phyloP scores from a whole-genome alignment of 2,113 vertebrate genomes.

The Andinoacara biseriatus region DNA sequence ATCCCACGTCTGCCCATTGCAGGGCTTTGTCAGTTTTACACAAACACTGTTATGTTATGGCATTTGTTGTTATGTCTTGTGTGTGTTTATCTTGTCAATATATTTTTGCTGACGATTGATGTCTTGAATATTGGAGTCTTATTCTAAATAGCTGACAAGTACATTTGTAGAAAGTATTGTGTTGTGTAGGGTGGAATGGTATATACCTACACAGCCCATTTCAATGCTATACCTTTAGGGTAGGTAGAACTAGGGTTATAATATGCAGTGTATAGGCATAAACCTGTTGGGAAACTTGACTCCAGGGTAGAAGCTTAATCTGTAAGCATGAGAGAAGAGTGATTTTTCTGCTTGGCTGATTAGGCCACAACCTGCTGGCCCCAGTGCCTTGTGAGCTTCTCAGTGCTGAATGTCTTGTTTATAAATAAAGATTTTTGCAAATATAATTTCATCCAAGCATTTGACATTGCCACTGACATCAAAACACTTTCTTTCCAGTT shows the following conservation, averaged over 20 bases:
- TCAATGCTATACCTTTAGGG: not conserved
- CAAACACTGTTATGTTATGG: not conserved
- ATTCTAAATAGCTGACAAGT: constrained; percentile 19
- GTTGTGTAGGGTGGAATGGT: not conserved
- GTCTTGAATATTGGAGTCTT: not conserved
- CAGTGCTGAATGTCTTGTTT: constrained; percentile 57
- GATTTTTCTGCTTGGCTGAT: constrained; percentile 65
- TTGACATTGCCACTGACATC: constrained; percentile 65
- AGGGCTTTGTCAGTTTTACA: not conserved
- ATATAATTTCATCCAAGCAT: constrained; percentile 49
- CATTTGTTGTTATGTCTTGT: not conserved
- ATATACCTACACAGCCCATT: not conserved
- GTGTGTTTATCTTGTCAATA: not conserved
- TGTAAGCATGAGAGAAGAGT: constrained; percentile 61
- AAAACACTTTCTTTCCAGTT: constrained; percentile 51
- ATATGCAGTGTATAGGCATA: constrained; percentile 6
- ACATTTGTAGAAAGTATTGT: not conserved
- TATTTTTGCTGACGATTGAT: not conserved
- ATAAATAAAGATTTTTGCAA: constrained; percentile 67
- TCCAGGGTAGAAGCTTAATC: constrained; percentile 53
- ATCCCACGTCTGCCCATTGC: not conserved
- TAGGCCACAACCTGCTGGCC: constrained; percentile 55
- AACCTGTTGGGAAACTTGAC: constrained; percentile 38
- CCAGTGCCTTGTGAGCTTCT: constrained; percentile 53
- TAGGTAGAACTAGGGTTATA: not conserved